A percentile compares a stretch with the other conserved stretches of the same genome.
Evolutionary conservation across 2,797 vertebrate species (phyloP).

Genomic region (Sebastes goodei): DNA sequence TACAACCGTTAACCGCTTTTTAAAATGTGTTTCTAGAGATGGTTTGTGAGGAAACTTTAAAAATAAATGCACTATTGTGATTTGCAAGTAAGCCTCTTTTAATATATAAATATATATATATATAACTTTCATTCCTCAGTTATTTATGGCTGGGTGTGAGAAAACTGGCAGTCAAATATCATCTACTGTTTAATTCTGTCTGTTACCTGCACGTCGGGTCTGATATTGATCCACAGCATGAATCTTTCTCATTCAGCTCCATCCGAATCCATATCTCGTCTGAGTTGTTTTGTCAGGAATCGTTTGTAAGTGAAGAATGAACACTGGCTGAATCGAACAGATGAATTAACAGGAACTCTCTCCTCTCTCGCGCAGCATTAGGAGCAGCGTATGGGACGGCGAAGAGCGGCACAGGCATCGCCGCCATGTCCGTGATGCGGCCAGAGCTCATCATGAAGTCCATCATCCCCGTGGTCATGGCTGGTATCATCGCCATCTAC

Average conservation of each 20-base stretch:
- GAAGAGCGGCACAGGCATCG: conserved; percentile 97
- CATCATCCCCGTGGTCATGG: conserved; percentile 99
- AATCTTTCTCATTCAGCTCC: not conserved
- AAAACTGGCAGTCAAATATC: not conserved
- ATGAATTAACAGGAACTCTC: not conserved
- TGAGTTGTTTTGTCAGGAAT: not conserved
- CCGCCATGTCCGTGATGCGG: conserved; percentile 99
- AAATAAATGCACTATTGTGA: too few relatives aligned
- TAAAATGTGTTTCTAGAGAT: not conserved
- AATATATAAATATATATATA: too few relatives aligned
- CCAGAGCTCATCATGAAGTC: conserved; percentile 99
- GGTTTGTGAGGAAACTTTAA: not conserved
- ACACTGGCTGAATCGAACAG: not conserved
- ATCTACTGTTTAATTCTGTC: not conserved
- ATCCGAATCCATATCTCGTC: not conserved
- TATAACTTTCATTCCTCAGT: not conserved
- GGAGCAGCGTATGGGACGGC: conserved; percentile 98
- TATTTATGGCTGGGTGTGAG: not conserved
- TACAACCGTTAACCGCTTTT: not conserved
- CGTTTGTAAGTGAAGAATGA: not conserved
- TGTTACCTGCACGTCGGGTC: not conserved
- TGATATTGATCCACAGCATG: not conserved
- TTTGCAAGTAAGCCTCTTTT: too few relatives aligned
- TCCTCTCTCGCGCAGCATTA: conserved; percentile 83
- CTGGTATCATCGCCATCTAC: conserved; percentile 99